A percentile compares a stretch with the other conserved stretches of the same genome.
Conservation (phyloP, 37 sponge, comb jelly and placozoan genomes). For the Cladorhizidae sp. region DNA sequence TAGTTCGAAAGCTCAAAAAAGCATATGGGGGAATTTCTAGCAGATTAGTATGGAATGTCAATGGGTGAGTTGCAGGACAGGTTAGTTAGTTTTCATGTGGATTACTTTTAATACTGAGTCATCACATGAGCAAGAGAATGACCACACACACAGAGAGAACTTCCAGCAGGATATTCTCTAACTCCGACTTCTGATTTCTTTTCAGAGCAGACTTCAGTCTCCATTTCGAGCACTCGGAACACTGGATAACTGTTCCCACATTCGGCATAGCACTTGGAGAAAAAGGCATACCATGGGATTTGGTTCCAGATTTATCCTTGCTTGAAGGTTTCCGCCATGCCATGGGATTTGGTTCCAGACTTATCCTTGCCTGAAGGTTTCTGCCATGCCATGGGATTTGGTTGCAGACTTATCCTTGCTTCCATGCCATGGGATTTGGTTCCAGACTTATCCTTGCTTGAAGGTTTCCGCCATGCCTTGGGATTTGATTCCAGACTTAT, state of each 20-base stretch:
- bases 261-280: slow-evolving; percentile 46
- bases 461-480: slow-evolving; percentile 48
- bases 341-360: no score
- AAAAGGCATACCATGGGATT: slow-evolving; percentile 45
- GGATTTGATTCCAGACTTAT: no score
- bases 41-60: no score
- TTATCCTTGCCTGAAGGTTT: no score
- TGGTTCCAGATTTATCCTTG: neutral
- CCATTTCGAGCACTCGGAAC: slow-evolving; percentile 48
- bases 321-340: slow-evolving; percentile 51
- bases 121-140: slow-evolving; percentile 18
- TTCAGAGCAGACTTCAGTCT: slow-evolving; percentile 33
- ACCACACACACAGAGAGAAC: slow-evolving; percentile 41
- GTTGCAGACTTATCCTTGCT: no score
- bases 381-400: no score
- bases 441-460: slow-evolving; percentile 14
- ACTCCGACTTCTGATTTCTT: slow-evolving; percentile 21
- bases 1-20: slow-evolving; percentile 35
- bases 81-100: slow-evolving; percentile 33
- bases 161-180: slow-evolving; percentile 17
- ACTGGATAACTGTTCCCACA: slow-evolving; percentile 20
- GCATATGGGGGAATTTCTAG: slow-evolving; percentile 47
- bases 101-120: slow-evolving; percentile 29
- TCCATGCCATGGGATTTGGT: slow-evolving; percentile 27
- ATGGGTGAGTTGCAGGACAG: slow-evolving; percentile 40